Evolutionary conservation across 1,140 invertebrate species (phyloP), one percentile per base, ranked within the genome.

Genomic region (Himalopsyche phryganea): DNA sequence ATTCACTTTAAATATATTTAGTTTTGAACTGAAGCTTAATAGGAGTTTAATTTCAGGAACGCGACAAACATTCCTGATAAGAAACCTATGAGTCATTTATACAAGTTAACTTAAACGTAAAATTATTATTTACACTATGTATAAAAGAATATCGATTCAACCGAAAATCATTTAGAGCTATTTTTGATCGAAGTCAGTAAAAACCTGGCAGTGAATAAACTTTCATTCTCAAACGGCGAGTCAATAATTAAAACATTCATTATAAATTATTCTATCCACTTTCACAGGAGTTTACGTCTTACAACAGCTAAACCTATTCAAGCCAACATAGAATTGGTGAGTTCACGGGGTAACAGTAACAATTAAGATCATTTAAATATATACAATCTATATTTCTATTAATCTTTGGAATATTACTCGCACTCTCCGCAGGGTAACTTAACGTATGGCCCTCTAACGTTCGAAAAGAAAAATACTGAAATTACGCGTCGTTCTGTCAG

Each of bases 401-500:
- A 52, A 63, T 60, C 57, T 60, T 63, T 63, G 57, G 61, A 60
- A 54, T 63, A 44, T 20, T 50, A 52, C 49, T 55, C 50, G 45
- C 17, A 48, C 50, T 35, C 41, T 50, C 48, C 57, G 52, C 46
- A 49, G 61, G 61, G 61, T 51, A 56, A 58, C 61, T 63, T 55
- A 63, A 62, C 56, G 35, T 58, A 63, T 59, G 61, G 61, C 56
- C 20, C 17, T 58, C 15, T 13, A 49, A 13, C 23, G 9, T 28
- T n/a, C n/a, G n/a, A n/a, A 28, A 28, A 28, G 9, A 28, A 28
- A 28, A 28, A 28, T 9, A 3, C 3, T 5, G 23, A 28, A 28
- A 28, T 5, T 9, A 28, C 23, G 9, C 23, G 23, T 28, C 23
- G 4, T 28, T 28, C 9, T 28, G 23, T 5, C 23, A 28, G 3